Percentiles rank a stretch among this genome's conserved stretches.
Evolutionary conservation across 2,797 vertebrate genomes (phyloP).

Genomic region (Liparis tanakae): DNA sequence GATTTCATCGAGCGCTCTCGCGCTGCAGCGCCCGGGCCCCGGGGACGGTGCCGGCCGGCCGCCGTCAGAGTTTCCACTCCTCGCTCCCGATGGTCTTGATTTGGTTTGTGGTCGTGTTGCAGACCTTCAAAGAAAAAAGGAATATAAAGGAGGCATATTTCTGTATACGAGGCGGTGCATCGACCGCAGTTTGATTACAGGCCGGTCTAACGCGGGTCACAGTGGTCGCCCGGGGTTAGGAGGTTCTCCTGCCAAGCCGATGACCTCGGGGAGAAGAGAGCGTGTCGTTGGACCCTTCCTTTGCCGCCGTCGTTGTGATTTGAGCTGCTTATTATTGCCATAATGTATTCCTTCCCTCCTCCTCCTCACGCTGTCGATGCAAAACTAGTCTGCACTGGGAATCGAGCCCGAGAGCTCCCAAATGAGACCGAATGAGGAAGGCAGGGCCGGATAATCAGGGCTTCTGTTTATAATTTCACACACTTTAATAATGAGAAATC

Average conservation of each 20-base stretch:
- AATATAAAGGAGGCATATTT: constrained; percentile 2
- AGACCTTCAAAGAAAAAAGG: too few species aligned
- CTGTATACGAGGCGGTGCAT: constrained; percentile 11
- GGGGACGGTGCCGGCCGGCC: constrained; percentile 26
- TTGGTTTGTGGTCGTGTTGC: constrained; percentile 36
- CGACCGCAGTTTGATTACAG: constrained; percentile 16
- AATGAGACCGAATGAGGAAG: constrained; percentile 49
- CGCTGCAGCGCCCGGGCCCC: constrained; percentile 9
- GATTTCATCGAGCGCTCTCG: constrained; percentile 53
- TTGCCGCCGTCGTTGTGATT: constrained; percentile 4
- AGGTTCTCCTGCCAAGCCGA: background rate
- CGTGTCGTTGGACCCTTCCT: background rate
- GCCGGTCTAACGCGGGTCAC: background rate
- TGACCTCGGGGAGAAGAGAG: constrained; percentile 8
- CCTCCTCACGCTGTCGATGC: constrained; percentile 39
- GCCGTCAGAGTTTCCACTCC: constrained; percentile 50
- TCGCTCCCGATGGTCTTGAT: constrained; percentile 9
- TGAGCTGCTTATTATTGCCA: constrained; percentile 40
- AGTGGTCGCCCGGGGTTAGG: background rate
- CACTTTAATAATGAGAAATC: constrained; percentile 52
- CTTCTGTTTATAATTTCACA: constrained; percentile 56
- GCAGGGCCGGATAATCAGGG: constrained; percentile 42
- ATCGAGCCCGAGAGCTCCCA: constrained; percentile 39
- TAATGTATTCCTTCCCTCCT: constrained; percentile 45
- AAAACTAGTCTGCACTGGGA: constrained; percentile 44